A percentile compares a stretch with the other conserved stretches of the same genome.
phyloP scores from a whole-genome alignment of 2,797 vertebrate species.

The Pseudochaenichthys georgianus region DNA sequence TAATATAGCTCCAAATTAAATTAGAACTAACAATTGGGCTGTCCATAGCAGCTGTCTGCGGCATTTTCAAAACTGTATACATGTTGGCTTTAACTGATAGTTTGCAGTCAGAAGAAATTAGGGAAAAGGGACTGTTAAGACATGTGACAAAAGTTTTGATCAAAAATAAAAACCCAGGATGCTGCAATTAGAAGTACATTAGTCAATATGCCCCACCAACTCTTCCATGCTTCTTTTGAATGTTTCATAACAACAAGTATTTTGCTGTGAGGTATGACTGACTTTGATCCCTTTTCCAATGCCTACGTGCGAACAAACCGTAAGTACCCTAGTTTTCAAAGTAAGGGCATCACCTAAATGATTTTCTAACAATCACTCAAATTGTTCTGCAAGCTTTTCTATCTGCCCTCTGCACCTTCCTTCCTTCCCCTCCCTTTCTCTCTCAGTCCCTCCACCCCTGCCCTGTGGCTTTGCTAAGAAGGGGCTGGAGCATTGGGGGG shows the following conservation, averaged over 20 bases:
- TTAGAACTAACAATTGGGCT: not conserved
- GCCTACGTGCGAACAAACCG: conserved; percentile 16
- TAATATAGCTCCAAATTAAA: not conserved
- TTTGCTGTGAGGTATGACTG: conserved; percentile 1
- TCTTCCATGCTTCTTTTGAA: conserved; percentile 17
- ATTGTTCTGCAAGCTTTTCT: conserved; percentile 36
- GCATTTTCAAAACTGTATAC: conserved; percentile 1
- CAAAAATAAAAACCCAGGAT: conserved; percentile 31
- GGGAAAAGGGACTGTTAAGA: conserved; percentile 16
- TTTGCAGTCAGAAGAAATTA: conserved; percentile 35
- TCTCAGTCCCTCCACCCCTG: conserved; percentile 41
- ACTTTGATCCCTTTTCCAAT: not conserved
- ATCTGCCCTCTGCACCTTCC: conserved; percentile 26
- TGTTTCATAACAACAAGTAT: conserved; percentile 7
- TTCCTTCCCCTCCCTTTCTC: conserved; percentile 20
- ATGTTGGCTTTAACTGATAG: conserved; percentile 28
- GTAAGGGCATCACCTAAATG: conserved; percentile 13
- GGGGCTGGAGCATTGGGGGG: conserved; percentile 27
- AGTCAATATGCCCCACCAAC: conserved; percentile 15
- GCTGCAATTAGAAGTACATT: conserved; percentile 34
- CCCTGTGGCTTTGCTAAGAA: conserved; percentile 44
- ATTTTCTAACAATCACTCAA: conserved; percentile 21
- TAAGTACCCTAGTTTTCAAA: not conserved
- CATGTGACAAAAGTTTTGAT: conserved; percentile 32
- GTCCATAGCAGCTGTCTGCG: not conserved